Evolutionary conservation across 2,113 vertebrate genomes (phyloP).

Genomic region (Asarcornis scutulata): DNA sequence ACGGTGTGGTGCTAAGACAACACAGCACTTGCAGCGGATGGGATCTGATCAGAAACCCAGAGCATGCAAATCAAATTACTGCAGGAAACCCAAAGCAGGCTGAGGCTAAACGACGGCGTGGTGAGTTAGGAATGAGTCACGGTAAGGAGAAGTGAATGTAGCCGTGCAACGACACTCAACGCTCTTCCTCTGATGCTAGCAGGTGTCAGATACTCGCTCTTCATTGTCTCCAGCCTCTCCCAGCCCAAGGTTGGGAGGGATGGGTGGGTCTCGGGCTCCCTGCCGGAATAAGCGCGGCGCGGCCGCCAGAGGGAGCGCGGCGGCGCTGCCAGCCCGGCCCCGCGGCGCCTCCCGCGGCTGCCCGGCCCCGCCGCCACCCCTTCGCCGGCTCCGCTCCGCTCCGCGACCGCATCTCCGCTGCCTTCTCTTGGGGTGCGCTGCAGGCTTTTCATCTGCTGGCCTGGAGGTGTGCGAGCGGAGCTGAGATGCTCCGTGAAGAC

Average conservation of each 20-base stretch:
- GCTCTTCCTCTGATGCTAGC: neutral
- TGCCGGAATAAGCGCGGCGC: fast-evolving
- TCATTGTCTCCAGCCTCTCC: neutral
- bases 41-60: neutral
- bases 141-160: neutral
- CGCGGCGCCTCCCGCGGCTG: fast-evolving
- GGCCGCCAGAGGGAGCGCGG: neutral
- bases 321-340: neutral
- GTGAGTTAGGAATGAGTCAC: neutral
- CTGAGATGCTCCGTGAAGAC: neutral
- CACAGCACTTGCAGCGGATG: neutral
- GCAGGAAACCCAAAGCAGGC: neutral
- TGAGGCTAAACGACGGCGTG: neutral
- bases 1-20: neutral
- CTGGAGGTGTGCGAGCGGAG: neutral
- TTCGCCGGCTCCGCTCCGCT: neutral
- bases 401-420: fast-evolving
- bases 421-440: neutral
- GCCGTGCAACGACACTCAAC: neutral
- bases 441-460: neutral
- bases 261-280: fast-evolving
- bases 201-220: neutral
- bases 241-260: fast-evolving
- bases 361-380: neutral
- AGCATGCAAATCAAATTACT: neutral